Evolutionary conservation across 2,797 vertebrate genomes (phyloP).

Genomic region (Erethizon dorsatum): DNA sequence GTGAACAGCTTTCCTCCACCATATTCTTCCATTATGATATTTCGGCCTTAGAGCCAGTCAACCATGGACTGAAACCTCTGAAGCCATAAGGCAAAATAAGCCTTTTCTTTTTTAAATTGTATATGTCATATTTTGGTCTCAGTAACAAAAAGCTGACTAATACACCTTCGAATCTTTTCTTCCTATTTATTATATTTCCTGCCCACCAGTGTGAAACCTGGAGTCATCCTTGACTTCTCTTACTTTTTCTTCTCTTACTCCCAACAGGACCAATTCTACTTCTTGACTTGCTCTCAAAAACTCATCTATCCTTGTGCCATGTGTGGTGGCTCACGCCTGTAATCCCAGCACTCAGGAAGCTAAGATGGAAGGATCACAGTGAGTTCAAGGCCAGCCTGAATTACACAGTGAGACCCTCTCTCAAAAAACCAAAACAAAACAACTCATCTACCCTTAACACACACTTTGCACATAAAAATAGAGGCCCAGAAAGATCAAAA

Average conservation of each 20-base stretch:
- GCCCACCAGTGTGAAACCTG: neutral
- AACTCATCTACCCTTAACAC: neutral
- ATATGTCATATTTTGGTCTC: neutral
- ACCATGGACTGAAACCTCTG: neutral
- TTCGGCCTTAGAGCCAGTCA: neutral
- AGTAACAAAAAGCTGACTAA: neutral
- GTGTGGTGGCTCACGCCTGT: neutral
- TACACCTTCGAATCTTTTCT: neutral
- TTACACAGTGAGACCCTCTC: neutral
- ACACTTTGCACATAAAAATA: conserved; percentile 29
- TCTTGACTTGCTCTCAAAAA: conserved; percentile 17
- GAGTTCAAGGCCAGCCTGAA: neutral
- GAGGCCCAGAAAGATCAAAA: conserved; percentile 18
- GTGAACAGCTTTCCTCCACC: neutral
- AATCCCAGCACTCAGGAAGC: neutral
- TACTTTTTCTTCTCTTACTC: neutral
- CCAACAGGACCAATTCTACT: neutral
- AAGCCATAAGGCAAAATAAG: neutral
- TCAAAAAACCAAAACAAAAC: neutral
- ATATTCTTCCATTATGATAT: neutral
- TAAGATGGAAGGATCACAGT: neutral
- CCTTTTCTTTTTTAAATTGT: neutral
- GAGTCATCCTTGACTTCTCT: neutral
- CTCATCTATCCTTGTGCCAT: neutral
- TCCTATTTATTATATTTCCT: neutral